Evolutionary conservation across 2,888 invertebrate genomes (phyloP).

Genomic region (Drosophila bunnanda): DNA sequence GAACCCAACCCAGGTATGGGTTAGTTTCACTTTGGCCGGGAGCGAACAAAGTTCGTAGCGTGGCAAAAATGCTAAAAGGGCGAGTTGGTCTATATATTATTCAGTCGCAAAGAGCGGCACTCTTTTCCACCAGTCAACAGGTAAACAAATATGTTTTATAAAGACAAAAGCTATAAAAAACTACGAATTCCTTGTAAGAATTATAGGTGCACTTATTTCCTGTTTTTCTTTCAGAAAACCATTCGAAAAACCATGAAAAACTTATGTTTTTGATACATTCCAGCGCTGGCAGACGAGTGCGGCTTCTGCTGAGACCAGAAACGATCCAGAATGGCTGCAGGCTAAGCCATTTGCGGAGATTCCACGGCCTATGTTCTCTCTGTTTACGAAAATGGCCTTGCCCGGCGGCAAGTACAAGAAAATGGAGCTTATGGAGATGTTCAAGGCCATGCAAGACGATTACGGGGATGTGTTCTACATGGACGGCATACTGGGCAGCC

Average conservation of each 20-base stretch:
- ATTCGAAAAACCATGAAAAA: background rate
- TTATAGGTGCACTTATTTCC: too few species aligned
- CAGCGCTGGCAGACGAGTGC: constrained; percentile 59
- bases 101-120: constrained; percentile 19
- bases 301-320: constrained; percentile 19
- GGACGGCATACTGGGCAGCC: constrained; percentile 80
- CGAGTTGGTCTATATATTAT: constrained; percentile 21
- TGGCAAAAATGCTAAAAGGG: constrained; percentile 29
- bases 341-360: constrained; percentile 73
- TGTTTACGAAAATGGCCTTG: constrained; percentile 52
- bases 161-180: background rate
- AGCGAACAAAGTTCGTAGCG: constrained; percentile 5
- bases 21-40: constrained; percentile 12
- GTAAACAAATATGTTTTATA: constrained; percentile 10
- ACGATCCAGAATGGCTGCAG: constrained; percentile 68
- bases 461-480: constrained; percentile 84
- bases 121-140: constrained; percentile 5
- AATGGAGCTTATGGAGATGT: constrained; percentile 49
- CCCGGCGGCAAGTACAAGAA: constrained; percentile 79
- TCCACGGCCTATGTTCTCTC: constrained; percentile 55
- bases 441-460: constrained; percentile 55
- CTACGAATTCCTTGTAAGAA: fast-evolving
- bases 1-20: background rate
- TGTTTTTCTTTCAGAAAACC: background rate
- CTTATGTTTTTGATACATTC: background rate